Evolutionary conservation across 2,113 vertebrate species (phyloP), one percentile per base, ranked within the genome.

Genomic region (Prietella phreatophila): DNA sequence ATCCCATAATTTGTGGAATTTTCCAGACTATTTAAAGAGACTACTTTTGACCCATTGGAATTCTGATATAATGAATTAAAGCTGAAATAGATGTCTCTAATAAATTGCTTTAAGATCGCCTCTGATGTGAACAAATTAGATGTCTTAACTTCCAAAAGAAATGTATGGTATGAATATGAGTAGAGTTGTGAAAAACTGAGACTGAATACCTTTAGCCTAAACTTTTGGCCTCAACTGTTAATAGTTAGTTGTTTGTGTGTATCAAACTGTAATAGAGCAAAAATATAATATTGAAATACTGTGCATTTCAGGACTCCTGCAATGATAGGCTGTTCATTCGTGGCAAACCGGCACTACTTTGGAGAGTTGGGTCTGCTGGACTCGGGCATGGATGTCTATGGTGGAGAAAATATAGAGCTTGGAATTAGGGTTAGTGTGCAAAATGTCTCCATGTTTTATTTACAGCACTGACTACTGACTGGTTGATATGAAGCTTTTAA

Each of bases 271-370:
- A 50, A 1, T 50, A 50, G 25, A 78, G 4, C 73, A 50, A 60
- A 73, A 56, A 42, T 58, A 78, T 20, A 42, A 86, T 79, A 10
- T 58, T 5, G 39, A 25, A 75, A 88, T 67, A 56, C 7, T 88
- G 11, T 89, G 42, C 42, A 25, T 85, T 2, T 0, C 93, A 99
- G 98, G 93, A 99, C 97, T 0, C 98, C 98, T 0, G 98, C 98
- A 6, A 99, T 99, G 98, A 99, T 99, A 0, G 98, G 98, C 89
- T 99, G 98, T 93, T 99, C 98, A 0, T 99, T 99, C 11, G 97
- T 99, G 90, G 97, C 96, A 82, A 95, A 99, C 92, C 96, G 98
- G 3, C 95, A 95, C 13, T 99, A 98, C 93, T 99, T 99, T 2
- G 98, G 96, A 47, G 96, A 99, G 89, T 95, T 99, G 0, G 98